phyloP scores from a whole-genome alignment of 2,888 invertebrate species.

The Pediacus dermestoides region DNA sequence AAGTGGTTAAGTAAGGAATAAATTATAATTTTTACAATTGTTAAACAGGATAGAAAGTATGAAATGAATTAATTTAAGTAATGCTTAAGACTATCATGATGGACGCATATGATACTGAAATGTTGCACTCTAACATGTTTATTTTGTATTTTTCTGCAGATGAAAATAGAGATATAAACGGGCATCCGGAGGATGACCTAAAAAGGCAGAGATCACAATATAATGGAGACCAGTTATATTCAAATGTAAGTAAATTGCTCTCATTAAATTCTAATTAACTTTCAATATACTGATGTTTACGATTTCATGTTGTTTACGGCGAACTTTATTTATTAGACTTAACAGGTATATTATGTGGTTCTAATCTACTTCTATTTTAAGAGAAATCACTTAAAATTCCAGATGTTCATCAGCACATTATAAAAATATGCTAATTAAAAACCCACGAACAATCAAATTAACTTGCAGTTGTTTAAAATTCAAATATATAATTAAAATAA shows the following conservation, averaged over 20 bases:
- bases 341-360: conserved; percentile 11
- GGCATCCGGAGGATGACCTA: conserved; percentile 82
- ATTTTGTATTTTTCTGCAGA: conserved; percentile 54
- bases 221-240: conserved; percentile 85
- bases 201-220: conserved; percentile 85
- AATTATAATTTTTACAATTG: too few relatives aligned
- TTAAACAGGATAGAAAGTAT: conserved; percentile 1
- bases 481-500: neutral
- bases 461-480: too few relatives aligned
- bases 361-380: conserved; percentile 10
- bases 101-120: too few relatives aligned
- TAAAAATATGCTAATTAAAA: too few relatives aligned
- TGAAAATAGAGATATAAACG: conserved; percentile 84
- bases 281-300: conserved; percentile 19
- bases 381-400: conserved; percentile 14
- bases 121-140: neutral
- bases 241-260: conserved; percentile 66
- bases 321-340: conserved; percentile 12
- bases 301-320: conserved; percentile 16
- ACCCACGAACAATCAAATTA: too few relatives aligned
- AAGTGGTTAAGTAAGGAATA: too few relatives aligned
- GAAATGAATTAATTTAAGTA: neutral
- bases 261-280: conserved; percentile 21
- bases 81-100: neutral
- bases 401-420: too few relatives aligned